Conservation (phyloP, 2,113 vertebrate genomes). For the Chinchilla lanigera region DNA sequence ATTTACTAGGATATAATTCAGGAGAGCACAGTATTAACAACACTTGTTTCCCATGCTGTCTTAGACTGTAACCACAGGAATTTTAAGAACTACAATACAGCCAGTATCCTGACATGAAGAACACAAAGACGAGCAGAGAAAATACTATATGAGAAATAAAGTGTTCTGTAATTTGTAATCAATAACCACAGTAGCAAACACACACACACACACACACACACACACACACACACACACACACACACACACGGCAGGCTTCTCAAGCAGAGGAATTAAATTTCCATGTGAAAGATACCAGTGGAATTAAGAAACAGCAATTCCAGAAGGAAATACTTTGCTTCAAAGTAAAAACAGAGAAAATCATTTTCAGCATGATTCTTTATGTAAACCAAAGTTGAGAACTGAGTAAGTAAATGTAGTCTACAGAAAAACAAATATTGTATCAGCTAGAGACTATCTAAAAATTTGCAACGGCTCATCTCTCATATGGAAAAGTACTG, state of each 20-base stretch:
- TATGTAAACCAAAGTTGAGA: constrained; percentile 35
- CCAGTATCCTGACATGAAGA: background rate
- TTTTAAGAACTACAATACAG: background rate
- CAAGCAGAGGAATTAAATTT: constrained; percentile 57
- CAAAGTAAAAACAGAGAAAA: constrained; percentile 20
- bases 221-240: background rate
- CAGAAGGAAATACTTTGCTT: constrained; percentile 41
- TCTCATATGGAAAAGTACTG: background rate
- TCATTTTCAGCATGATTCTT: constrained; percentile 14
- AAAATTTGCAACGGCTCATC: constrained; percentile 66
- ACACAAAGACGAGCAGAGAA: constrained; percentile 34
- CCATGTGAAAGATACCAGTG: background rate
- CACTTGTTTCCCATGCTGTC: background rate
- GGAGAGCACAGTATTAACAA: background rate
- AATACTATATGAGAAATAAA: background rate
- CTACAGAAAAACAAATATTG: constrained; percentile 69
- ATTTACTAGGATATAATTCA: background rate
- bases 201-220: background rate
- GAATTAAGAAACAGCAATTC: constrained; percentile 47
- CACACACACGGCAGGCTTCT: constrained; percentile 18
- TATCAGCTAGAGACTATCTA: constrained; percentile 71
- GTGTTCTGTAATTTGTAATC: constrained; percentile 43
- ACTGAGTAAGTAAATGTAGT: constrained; percentile 67
- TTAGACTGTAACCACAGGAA: background rate
- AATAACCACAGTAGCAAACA: constrained; percentile 47